Percentiles rank a stretch among this genome's conserved stretches.
Conservation (phyloP, 1,140 invertebrate genomes). For the Drosophila tsacasi region DNA sequence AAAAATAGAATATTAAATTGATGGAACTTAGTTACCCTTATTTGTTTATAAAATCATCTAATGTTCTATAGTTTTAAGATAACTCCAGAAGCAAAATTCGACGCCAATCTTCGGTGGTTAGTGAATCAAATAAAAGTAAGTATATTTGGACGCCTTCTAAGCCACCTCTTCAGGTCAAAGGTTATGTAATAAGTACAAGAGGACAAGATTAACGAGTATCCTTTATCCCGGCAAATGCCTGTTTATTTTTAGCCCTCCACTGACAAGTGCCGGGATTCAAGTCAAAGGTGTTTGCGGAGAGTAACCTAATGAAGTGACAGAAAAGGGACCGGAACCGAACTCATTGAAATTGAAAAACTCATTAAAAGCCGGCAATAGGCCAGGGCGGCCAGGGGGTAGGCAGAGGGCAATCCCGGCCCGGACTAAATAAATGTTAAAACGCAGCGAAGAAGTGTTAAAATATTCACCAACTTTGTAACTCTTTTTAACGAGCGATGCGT, state of each 20-base stretch:
- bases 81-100: not conserved
- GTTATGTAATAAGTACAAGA: not conserved
- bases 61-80: rapidly evolving
- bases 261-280: slow-evolving; percentile 19
- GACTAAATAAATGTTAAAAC: slow-evolving; percentile 82
- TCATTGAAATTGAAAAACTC: slow-evolving; percentile 56
- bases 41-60: not conserved
- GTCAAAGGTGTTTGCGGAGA: slow-evolving; percentile 34
- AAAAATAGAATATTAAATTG: too few species aligned
- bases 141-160: too few species aligned
- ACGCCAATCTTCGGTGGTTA: not conserved
- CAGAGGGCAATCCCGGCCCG: slow-evolving; percentile 30
- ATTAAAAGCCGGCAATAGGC: slow-evolving; percentile 37
- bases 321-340: slow-evolving; percentile 41
- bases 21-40: not conserved
- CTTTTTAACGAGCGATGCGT: slow-evolving; percentile 73
- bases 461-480: slow-evolving; percentile 84
- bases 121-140: not conserved
- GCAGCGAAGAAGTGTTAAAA: slow-evolving; percentile 82
- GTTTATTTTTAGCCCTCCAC: slow-evolving; percentile 17
- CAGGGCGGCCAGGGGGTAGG: not conserved
- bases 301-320: slow-evolving; percentile 51
- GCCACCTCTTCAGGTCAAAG: not conserved
- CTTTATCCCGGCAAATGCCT: slow-evolving; percentile 4
- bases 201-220: slow-evolving; percentile 12